These are phyloP conservation scores for Oxycera nigricornis DNA, from an alignment of 2,888 invertebrate species.

Conservation along the genomic window DNA sequence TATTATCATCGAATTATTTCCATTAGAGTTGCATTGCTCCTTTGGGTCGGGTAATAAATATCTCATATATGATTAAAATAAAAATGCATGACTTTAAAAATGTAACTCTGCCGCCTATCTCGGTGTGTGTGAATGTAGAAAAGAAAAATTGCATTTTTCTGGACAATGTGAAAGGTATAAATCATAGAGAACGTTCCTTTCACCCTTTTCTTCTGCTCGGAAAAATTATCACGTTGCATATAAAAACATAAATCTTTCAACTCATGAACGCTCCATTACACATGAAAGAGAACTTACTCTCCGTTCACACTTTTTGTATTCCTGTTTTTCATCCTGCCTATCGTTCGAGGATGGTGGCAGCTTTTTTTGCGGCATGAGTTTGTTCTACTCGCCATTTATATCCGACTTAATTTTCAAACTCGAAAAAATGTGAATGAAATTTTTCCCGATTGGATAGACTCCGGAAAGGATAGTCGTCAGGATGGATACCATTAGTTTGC, in stretches of 20 bases:
- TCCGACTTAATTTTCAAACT: slow-evolving; percentile 8
- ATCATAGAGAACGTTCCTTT: slow-evolving; percentile 20
- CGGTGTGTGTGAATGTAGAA: background rate
- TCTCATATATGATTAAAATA: background rate
- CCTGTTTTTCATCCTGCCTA: background rate
- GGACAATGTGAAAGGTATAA: slow-evolving; percentile 21
- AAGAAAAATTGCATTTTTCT: slow-evolving; percentile 23
- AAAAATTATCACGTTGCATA: slow-evolving; percentile 38
- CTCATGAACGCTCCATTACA: slow-evolving; percentile 36
- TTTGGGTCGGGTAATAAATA: too few species aligned
- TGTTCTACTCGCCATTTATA: slow-evolving; percentile 1
- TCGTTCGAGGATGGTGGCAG: too few species aligned
- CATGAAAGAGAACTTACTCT: slow-evolving; percentile 30
- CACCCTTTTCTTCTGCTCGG: slow-evolving; percentile 1
- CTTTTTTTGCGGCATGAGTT: background rate
- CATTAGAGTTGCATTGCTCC: too few species aligned
- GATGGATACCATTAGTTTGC: too few species aligned
- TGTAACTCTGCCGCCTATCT: background rate
- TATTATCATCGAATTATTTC: too few species aligned
- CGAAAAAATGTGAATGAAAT: slow-evolving; percentile 11
- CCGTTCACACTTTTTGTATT: background rate
- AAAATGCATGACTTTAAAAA: background rate
- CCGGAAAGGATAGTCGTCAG: too few species aligned
- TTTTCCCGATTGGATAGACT: background rate
- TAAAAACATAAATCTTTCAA: slow-evolving; percentile 34